phyloP scores from a whole-genome alignment of 1,140 invertebrate species.

The Formica selysi region DNA sequence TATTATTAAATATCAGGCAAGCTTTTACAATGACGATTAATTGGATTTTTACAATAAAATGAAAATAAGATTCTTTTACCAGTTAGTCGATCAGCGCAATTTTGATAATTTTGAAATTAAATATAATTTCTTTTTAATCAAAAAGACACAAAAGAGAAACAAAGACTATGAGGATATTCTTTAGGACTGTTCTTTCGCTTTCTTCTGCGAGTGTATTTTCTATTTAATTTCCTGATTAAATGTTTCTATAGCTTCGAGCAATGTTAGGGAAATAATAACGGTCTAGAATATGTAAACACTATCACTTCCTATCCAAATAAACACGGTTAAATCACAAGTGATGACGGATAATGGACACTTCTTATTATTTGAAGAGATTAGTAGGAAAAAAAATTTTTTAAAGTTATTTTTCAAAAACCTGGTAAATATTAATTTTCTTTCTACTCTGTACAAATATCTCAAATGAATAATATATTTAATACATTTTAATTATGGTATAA shows the following conservation, averaged over 20 bases:
- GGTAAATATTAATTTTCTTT: background rate
- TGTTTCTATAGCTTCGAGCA: slow-evolving; percentile 2
- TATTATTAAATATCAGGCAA: background rate
- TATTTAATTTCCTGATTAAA: slow-evolving; percentile 3
- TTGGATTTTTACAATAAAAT: slow-evolving; percentile 11
- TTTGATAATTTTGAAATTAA: slow-evolving; percentile 24
- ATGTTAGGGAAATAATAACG: background rate
- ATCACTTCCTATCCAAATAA: background rate
- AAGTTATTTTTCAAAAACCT: background rate
- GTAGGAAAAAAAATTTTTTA: background rate
- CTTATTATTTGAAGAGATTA: background rate
- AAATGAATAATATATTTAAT: background rate
- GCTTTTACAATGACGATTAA: background rate
- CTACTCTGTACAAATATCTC: background rate
- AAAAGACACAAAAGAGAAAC: background rate
- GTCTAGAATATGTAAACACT: slow-evolving; percentile 23
- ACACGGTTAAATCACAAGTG: background rate
- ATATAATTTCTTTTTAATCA: background rate
- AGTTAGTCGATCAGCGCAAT: background rate
- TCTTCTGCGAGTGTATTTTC: background rate
- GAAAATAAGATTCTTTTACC: slow-evolving; percentile 9
- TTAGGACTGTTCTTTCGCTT: background rate
- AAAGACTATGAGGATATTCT: slow-evolving; percentile 7
- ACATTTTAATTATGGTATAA: background rate
- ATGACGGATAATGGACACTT: background rate